phyloP scores from a whole-genome alignment of 2,888 invertebrate genomes.

The Reticulitermes lucifugus region DNA sequence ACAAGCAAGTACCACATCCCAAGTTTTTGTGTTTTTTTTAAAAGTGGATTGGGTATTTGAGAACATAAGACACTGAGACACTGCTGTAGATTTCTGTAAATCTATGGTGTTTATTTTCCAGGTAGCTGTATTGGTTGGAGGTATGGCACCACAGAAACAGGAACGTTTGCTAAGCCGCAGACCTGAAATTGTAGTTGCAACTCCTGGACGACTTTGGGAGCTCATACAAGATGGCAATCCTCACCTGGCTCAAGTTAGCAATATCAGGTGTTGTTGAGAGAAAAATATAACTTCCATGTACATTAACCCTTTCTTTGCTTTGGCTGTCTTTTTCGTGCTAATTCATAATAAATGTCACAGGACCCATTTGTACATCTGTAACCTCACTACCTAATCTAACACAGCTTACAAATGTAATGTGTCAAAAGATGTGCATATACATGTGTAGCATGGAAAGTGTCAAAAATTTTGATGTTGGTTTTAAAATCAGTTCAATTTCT shows the following conservation, averaged over 20 bases:
- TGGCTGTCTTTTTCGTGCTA: too few relatives aligned
- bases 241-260: conserved; percentile 78
- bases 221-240: conserved; percentile 82
- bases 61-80: not conserved
- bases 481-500: too few relatives aligned
- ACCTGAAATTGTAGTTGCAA: conserved; percentile 96
- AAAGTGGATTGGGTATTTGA: not conserved
- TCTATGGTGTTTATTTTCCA: conserved; percentile 56
- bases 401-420: too few relatives aligned
- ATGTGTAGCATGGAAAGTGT: too few relatives aligned
- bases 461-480: too few relatives aligned
- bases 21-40: not conserved
- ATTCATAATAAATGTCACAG: too few relatives aligned
- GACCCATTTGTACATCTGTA: too few relatives aligned
- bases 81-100: not conserved
- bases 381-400: too few relatives aligned
- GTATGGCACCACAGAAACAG: conserved; percentile 94
- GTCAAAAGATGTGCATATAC: too few relatives aligned
- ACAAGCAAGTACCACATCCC: too few relatives aligned
- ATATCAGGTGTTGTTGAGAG: conserved; percentile 69
- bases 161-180: conserved; percentile 80
- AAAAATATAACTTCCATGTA: too few relatives aligned
- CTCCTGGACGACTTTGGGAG: conserved; percentile 98
- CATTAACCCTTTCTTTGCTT: too few relatives aligned
- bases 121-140: conserved; percentile 91